A percentile compares a stretch with the other conserved stretches of the same genome.
These are phyloP conservation scores for Chrysodeixis includens DNA, from an alignment of 2,888 invertebrate genomes.

Conservation along the genomic window DNA sequence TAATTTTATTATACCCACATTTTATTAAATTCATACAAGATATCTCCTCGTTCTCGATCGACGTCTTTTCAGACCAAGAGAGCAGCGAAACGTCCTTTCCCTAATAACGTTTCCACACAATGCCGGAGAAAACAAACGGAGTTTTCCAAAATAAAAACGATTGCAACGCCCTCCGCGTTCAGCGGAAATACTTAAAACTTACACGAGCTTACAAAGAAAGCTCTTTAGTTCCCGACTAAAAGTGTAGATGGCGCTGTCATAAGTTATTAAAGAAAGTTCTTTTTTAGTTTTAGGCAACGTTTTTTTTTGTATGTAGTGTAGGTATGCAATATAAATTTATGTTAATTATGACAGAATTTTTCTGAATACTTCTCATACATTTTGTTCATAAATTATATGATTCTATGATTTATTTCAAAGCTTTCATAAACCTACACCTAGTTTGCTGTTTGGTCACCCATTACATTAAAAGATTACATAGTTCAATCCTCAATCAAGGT, in stretches of 20 bases:
- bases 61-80: not conserved
- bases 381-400: too few species aligned
- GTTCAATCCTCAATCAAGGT: too few species aligned
- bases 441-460: too few species aligned
- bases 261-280: constrained; percentile 10
- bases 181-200: constrained; percentile 66
- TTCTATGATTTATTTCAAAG: too few species aligned
- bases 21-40: not conserved
- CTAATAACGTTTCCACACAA: constrained; percentile 27
- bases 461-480: too few species aligned
- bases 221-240: constrained; percentile 65
- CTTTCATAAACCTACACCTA: too few species aligned
- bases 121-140: constrained; percentile 29
- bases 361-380: too few species aligned
- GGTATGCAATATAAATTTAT: too few species aligned
- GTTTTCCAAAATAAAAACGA: constrained; percentile 46
- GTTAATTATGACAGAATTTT: too few species aligned
- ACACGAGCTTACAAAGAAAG: constrained; percentile 65
- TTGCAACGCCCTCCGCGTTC: constrained; percentile 72
- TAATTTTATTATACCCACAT: too few species aligned
- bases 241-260: constrained; percentile 74
- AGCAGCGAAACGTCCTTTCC: constrained; percentile 33
- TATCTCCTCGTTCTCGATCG: constrained; percentile 11
- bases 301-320: too few species aligned
- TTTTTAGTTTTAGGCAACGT: not conserved